Evolutionary conservation across 2,888 invertebrate genomes (phyloP).

Genomic region (Gibbula magus): DNA sequence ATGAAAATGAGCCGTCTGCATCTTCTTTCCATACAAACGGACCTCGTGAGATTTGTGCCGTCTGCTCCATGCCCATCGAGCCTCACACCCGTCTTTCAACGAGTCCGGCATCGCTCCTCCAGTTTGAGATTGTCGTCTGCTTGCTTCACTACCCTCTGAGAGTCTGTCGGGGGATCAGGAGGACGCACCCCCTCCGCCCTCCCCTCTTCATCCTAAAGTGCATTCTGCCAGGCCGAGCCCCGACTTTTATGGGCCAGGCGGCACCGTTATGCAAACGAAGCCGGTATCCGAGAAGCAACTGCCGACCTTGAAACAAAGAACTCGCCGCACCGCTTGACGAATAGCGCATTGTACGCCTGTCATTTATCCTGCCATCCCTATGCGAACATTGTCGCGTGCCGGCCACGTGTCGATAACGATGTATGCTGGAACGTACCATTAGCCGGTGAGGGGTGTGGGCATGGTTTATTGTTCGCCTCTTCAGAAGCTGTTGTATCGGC

Average conservation of each 20-base stretch:
- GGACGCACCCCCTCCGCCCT: conserved; percentile 12
- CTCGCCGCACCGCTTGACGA: neutral
- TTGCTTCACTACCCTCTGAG: neutral
- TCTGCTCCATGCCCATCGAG: conserved; percentile 83
- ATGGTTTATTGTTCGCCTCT: neutral
- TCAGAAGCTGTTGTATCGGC: neutral
- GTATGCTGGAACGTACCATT: conserved; percentile 23
- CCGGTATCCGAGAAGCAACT: neutral
- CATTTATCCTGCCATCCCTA: conserved; percentile 23
- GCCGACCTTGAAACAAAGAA: conserved; percentile 27
- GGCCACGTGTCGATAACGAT: conserved; percentile 40
- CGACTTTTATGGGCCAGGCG: neutral
- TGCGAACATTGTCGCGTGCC: conserved; percentile 33
- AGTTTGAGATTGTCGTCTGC: conserved; percentile 28
- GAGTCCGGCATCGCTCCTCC: conserved; percentile 42
- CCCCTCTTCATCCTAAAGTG: neutral
- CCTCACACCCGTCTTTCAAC: conserved; percentile 79
- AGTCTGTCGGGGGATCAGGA: neutral
- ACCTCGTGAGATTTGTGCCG: conserved; percentile 78
- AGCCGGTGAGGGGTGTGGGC: conserved; percentile 10
- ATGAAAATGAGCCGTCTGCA: conserved; percentile 82
- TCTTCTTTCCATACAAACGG: conserved; percentile 76
- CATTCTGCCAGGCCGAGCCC: neutral
- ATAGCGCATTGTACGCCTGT: conserved; percentile 14
- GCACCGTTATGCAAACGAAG: conserved; percentile 12